These are phyloP conservation scores for Aphelenchoides avenae DNA, from an alignment of 1,140 invertebrate species.

Conservation along the genomic window DNA sequence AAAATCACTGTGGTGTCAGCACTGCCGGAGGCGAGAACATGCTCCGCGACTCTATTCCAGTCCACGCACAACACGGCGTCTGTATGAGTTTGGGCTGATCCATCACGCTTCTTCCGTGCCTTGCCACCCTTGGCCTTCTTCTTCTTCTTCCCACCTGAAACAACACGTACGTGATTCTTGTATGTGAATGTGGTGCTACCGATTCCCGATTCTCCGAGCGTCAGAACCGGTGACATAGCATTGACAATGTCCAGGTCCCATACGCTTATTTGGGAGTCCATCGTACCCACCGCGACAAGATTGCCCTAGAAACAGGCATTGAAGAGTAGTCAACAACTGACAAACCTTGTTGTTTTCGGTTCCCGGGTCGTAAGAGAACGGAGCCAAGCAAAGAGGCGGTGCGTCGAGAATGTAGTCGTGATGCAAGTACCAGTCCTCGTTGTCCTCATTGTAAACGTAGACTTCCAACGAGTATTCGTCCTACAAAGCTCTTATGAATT, in stretches of 20 bases:
- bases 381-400: slow-evolving; percentile 84
- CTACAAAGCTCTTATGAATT: slow-evolving; percentile 5
- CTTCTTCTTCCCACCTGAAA: slow-evolving; percentile 12
- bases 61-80: slow-evolving; percentile 84
- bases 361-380: slow-evolving; percentile 75
- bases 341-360: slow-evolving; percentile 18
- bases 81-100: slow-evolving; percentile 68
- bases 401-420: slow-evolving; percentile 82
- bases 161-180: slow-evolving; percentile 1
- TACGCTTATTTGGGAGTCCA: slow-evolving; percentile 82
- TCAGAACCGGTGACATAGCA: slow-evolving; percentile 76
- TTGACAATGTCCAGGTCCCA: slow-evolving; percentile 93
- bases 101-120: slow-evolving; percentile 47
- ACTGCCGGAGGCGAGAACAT: slow-evolving; percentile 34
- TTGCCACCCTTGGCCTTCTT: slow-evolving; percentile 9
- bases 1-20: slow-evolving; percentile 81
- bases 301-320: slow-evolving; percentile 67
- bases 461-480: slow-evolving; percentile 44
- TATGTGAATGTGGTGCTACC: slow-evolving; percentile 44
- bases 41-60: slow-evolving; percentile 76
- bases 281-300: slow-evolving; percentile 81
- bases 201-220: slow-evolving; percentile 76
- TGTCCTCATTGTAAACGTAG: slow-evolving; percentile 81
- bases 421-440: slow-evolving; percentile 84
- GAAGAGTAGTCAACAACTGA: no score